phyloP scores from a whole-genome alignment of 2,888 invertebrate genomes.

The Eubasilissa splendida region DNA sequence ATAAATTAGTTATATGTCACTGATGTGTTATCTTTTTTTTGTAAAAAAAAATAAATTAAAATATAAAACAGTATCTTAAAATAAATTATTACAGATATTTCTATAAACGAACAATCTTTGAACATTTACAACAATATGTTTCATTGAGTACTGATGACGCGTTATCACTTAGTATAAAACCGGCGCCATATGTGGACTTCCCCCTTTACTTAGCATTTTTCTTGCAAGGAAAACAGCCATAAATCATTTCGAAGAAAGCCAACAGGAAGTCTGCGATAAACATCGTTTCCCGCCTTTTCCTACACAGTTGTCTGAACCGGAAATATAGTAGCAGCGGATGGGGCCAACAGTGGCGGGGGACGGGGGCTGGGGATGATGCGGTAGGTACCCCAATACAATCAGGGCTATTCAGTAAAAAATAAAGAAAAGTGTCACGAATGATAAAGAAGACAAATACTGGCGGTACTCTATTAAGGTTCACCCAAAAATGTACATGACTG shows the following conservation, averaged over 20 bases:
- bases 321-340: slow-evolving; percentile 30
- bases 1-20: too few relatives aligned
- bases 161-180: slow-evolving; percentile 32
- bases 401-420: neutral
- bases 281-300: slow-evolving; percentile 50
- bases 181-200: slow-evolving; percentile 41
- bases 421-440: too few relatives aligned
- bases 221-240: slow-evolving; percentile 41
- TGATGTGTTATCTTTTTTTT: too few relatives aligned
- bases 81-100: neutral
- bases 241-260: slow-evolving; percentile 51
- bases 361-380: neutral
- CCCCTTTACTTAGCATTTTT: slow-evolving; percentile 46
- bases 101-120: neutral
- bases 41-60: too few relatives aligned
- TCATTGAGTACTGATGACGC: slow-evolving; percentile 16
- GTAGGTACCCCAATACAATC: slow-evolving; percentile 14
- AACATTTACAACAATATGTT: neutral
- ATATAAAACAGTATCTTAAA: too few relatives aligned
- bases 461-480: too few relatives aligned
- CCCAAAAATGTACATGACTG: too few relatives aligned
- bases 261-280: slow-evolving; percentile 53
- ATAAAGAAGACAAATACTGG: too few relatives aligned
- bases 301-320: slow-evolving; percentile 37
- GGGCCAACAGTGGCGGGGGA: neutral